Evolutionary conservation across 2,888 invertebrate species (phyloP).

Genomic region (Toxonevra muliebris): DNA sequence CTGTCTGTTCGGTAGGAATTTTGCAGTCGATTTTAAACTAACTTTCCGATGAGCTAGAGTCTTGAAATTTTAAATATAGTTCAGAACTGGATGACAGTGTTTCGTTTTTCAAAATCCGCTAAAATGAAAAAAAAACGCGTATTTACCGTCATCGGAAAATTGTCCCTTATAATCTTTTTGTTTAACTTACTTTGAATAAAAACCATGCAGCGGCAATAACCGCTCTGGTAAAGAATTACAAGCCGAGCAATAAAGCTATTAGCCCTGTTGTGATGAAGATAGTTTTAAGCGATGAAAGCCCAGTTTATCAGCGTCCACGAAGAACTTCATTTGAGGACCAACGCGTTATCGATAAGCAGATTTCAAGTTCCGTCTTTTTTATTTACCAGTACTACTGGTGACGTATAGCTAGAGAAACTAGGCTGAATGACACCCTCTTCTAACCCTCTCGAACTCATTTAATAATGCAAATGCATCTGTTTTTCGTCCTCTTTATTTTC

Average conservation of each 20-base stretch:
- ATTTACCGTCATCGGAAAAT: slow-evolving; percentile 34
- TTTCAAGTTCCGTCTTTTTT: slow-evolving; percentile 42
- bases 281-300: slow-evolving; percentile 20
- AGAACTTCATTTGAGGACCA: slow-evolving; percentile 11
- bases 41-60: too few relatives aligned
- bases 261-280: slow-evolving; percentile 28
- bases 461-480: neutral
- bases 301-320: slow-evolving; percentile 19
- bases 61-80: too few relatives aligned
- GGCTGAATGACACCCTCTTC: slow-evolving; percentile 49
- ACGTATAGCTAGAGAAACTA: slow-evolving; percentile 52
- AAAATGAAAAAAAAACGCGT: too few relatives aligned
- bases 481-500: neutral
- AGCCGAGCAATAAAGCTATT: neutral
- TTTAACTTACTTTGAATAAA: slow-evolving; percentile 30
- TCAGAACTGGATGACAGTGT: too few relatives aligned
- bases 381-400: slow-evolving; percentile 37
- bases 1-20: too few relatives aligned
- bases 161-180: slow-evolving; percentile 28
- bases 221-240: slow-evolving; percentile 9
- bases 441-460: slow-evolving; percentile 39
- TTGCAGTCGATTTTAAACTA: too few relatives aligned
- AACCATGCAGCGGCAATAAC: neutral
- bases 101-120: too few relatives aligned
- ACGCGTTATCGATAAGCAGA: slow-evolving; percentile 43